phyloP scores from a whole-genome alignment of 2,797 vertebrate species.

The Halcyon badia region DNA sequence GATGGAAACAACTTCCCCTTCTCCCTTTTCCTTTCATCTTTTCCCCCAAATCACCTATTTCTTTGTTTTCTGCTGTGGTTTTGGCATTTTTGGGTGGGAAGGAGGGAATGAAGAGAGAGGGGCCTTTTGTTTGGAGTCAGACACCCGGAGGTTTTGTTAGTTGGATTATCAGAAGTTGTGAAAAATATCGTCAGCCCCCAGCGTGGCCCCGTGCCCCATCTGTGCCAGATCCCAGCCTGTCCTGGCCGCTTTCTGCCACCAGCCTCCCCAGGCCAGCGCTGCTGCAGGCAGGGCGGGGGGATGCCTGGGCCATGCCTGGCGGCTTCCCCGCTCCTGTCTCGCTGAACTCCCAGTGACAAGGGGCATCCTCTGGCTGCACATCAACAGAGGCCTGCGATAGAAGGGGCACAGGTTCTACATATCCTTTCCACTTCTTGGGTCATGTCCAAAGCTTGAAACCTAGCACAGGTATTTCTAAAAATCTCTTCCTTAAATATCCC shows the following conservation, averaged over 20 bases:
- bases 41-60: neutral
- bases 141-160: fast-evolving
- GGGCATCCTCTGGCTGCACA: fast-evolving
- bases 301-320: neutral
- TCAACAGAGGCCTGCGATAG: fast-evolving
- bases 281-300: neutral
- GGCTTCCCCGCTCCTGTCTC: fast-evolving
- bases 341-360: fast-evolving
- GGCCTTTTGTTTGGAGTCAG: neutral
- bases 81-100: neutral
- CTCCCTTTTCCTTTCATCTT: neutral
- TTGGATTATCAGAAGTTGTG: neutral
- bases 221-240: fast-evolving
- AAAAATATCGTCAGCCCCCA: neutral
- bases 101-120: fast-evolving
- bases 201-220: fast-evolving
- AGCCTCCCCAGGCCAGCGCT: fast-evolving
- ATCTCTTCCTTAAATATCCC: neutral
- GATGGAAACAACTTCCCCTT: neutral
- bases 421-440: neutral
- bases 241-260: neutral
- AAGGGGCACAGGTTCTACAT: fast-evolving
- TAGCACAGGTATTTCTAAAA: neutral
- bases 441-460: neutral
- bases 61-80: neutral